phyloP scores from a whole-genome alignment of 92 coral and sea anemone species.

The Micromussa lordhowensis region DNA sequence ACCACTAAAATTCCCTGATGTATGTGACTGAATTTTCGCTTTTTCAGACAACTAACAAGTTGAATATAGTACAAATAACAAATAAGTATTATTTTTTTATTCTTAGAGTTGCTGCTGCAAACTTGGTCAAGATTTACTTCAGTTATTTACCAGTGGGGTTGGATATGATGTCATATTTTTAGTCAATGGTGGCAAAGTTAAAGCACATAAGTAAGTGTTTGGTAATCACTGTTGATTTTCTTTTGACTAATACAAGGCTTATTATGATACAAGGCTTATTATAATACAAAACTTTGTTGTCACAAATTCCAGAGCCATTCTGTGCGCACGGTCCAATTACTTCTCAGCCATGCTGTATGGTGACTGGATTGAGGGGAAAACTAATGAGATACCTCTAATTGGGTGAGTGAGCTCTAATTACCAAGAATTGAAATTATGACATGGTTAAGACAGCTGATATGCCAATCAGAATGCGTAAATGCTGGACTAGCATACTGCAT shows the following conservation, averaged over 20 bases:
- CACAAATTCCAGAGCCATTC: conserved; percentile 65
- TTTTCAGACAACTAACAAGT: no score
- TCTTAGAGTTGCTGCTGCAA: conserved; percentile 62
- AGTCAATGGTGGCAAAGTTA: conserved; percentile 53
- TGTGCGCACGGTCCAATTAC: conserved; percentile 81
- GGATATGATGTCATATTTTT: conserved; percentile 70
- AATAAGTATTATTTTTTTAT: not conserved
- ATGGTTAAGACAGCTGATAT: no score
- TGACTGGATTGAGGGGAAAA: conserved; percentile 78
- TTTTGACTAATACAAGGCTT: no score
- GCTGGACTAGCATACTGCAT: no score
- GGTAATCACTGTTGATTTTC: no score
- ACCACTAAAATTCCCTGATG: no score
- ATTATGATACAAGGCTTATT: no score
- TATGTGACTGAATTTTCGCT: no score
- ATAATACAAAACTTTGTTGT: not conserved
- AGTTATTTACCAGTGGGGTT: conserved; percentile 36
- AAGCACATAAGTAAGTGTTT: conserved; percentile 80
- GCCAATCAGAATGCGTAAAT: no score
- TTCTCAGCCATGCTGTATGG: conserved; percentile 88
- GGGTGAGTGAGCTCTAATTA: conserved; percentile 59
- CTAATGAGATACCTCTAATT: conserved; percentile 62
- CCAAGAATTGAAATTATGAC: not conserved
- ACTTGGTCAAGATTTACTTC: conserved; percentile 73
- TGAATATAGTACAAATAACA: no score